Evolutionary conservation across 2,113 vertebrate genomes (phyloP).

Genomic region (Rhea pennata): DNA sequence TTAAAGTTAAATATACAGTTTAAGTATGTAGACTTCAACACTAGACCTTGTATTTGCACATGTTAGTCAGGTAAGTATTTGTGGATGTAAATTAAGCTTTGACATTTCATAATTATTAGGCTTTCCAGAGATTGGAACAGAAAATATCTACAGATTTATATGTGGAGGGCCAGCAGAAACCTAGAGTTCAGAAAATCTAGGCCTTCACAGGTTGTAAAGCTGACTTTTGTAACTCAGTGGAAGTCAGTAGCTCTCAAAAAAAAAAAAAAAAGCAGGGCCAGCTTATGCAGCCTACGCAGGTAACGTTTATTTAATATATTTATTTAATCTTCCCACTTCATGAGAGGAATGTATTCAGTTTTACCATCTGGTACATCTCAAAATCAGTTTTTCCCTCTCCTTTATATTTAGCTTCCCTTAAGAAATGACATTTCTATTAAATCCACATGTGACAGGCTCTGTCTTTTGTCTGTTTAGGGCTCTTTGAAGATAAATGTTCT

Average conservation of each 20-base stretch:
- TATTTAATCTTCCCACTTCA: slow-evolving; percentile 41
- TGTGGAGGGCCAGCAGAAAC: neutral
- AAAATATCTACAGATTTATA: neutral
- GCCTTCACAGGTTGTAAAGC: neutral
- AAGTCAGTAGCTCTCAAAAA: neutral
- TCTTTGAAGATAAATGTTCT: neutral
- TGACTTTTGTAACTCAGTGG: neutral
- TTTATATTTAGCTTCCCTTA: neutral
- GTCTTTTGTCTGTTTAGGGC: neutral
- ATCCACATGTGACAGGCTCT: neutral
- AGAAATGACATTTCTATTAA: slow-evolving; percentile 9
- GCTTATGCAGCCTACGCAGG: slow-evolving; percentile 24
- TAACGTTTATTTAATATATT: slow-evolving; percentile 17
- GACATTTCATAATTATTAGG: neutral
- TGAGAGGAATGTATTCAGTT: slow-evolving; percentile 13
- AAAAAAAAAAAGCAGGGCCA: neutral
- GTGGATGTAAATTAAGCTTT: neutral
- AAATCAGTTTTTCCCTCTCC: neutral
- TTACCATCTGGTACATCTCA: slow-evolving; percentile 49
- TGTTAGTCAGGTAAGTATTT: neutral
- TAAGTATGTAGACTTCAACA: slow-evolving; percentile 2
- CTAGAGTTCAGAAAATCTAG: neutral
- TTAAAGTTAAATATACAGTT: neutral
- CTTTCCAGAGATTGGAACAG: neutral
- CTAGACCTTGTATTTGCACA: neutral